Percentiles rank a stretch among this genome's conserved stretches.
phyloP scores from a whole-genome alignment of 2,888 invertebrate species.

The Steinernema carpocapsae region DNA sequence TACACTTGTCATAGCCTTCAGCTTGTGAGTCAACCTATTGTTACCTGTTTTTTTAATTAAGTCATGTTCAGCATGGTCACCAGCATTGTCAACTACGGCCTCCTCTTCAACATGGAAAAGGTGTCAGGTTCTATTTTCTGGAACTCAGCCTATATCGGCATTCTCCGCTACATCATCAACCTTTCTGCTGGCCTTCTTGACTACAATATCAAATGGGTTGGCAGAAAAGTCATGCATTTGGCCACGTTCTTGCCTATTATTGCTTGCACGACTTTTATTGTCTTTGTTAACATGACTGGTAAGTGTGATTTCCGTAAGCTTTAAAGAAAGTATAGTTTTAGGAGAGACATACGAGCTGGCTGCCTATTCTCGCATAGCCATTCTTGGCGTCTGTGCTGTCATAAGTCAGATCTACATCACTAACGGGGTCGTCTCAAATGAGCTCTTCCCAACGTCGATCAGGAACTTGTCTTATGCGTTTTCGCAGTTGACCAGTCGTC shows the following conservation, averaged over 20 bases:
- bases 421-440: conserved; percentile 54
- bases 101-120: conserved; percentile 61
- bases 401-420: conserved; percentile 25
- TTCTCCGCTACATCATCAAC: conserved; percentile 59
- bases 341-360: background rate
- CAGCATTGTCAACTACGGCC: conserved; percentile 58
- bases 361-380: background rate
- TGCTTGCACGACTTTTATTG: background rate
- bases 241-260: conserved; percentile 39
- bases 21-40: background rate
- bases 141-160: conserved; percentile 58
- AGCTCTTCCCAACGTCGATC: conserved; percentile 63
- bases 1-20: conserved; percentile 39
- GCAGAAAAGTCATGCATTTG: conserved; percentile 58
- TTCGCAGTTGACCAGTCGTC: conserved; percentile 56
- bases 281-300: background rate
- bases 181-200: conserved; percentile 55
- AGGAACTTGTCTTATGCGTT: conserved; percentile 61
- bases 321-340: background rate
- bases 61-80: conserved; percentile 52
- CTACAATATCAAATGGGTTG: conserved; percentile 48
- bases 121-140: conserved; percentile 56
- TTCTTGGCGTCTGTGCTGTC: background rate
- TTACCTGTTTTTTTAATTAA: background rate
- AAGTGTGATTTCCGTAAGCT: background rate